Percentiles rank a stretch among this genome's conserved stretches.
Evolutionary conservation across 2,888 invertebrate genomes (phyloP).

Genomic region (Megastigmus dorsalis): DNA sequence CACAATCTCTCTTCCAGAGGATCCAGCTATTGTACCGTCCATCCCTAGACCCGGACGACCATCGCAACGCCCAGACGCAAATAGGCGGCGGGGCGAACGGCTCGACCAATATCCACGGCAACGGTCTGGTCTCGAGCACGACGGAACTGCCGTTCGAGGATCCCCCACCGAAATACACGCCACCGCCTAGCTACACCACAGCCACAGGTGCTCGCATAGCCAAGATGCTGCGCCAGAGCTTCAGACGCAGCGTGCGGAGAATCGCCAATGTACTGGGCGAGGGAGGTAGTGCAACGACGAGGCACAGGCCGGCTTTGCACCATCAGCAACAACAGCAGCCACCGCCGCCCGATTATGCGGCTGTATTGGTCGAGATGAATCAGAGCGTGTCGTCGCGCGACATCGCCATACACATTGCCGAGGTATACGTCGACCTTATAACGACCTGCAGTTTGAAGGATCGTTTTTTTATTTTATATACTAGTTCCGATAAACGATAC

Average conservation of each 20-base stretch:
- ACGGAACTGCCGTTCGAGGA: slow-evolving; percentile 77
- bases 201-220: slow-evolving; percentile 91
- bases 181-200: slow-evolving; percentile 93
- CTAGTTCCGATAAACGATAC: not conserved
- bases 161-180: slow-evolving; percentile 94
- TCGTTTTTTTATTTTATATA: not conserved
- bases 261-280: slow-evolving; percentile 76
- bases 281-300: slow-evolving; percentile 60
- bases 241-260: slow-evolving; percentile 86
- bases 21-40: slow-evolving; percentile 90
- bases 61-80: slow-evolving; percentile 66
- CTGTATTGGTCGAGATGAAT: slow-evolving; percentile 80
- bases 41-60: slow-evolving; percentile 77
- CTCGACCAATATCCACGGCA: slow-evolving; percentile 60
- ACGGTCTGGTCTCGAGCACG: slow-evolving; percentile 66
- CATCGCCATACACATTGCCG: slow-evolving; percentile 59
- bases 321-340: slow-evolving; percentile 74
- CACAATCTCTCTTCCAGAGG: slow-evolving; percentile 77
- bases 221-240: slow-evolving; percentile 84
- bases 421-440: slow-evolving; percentile 31
- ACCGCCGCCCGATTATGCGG: slow-evolving; percentile 80
- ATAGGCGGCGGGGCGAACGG: slow-evolving; percentile 62
- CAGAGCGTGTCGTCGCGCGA: slow-evolving; percentile 64
- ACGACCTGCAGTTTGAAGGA: not conserved
- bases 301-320: slow-evolving; percentile 68